phyloP scores from a whole-genome alignment of 2,888 invertebrate genomes.

The Dryobota labecula region DNA sequence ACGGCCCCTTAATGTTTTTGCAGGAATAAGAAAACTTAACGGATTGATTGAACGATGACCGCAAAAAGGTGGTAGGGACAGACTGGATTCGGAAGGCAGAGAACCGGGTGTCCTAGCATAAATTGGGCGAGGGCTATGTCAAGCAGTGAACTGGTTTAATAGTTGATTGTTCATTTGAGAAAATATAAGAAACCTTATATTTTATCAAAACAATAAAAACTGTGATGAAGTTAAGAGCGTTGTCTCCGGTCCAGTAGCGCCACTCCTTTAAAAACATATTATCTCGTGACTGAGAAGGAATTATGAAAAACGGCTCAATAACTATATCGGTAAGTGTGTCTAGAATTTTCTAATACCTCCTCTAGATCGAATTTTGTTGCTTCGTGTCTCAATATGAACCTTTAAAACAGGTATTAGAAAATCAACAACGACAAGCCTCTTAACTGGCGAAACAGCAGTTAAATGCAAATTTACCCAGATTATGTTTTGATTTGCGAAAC shows the following conservation, averaged over 20 bases:
- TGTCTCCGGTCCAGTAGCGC: too few species aligned
- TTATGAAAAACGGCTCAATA: too few species aligned
- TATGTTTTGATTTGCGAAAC: slow-evolving; percentile 11
- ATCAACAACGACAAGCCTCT: too few species aligned
- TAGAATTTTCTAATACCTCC: too few species aligned
- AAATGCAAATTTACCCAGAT: slow-evolving; percentile 20
- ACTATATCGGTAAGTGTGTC: too few species aligned
- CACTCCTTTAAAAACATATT: too few species aligned
- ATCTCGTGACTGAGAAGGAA: too few species aligned
- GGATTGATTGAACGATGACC: slow-evolving; percentile 29
- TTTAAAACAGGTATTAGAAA: too few species aligned
- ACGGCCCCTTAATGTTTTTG: slow-evolving; percentile 41
- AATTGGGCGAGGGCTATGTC: neutral
- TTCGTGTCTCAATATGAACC: too few species aligned
- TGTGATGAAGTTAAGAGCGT: too few species aligned
- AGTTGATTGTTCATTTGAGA: neutral
- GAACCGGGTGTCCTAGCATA: neutral
- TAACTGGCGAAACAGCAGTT: neutral
- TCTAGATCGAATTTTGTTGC: too few species aligned
- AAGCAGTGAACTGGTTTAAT: neutral
- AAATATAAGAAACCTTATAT: neutral
- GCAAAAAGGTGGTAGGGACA: slow-evolving; percentile 13
- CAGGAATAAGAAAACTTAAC: slow-evolving; percentile 33
- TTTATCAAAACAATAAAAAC: neutral
- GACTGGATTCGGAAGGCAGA: neutral